Evolutionary conservation across 2,113 vertebrate genomes (phyloP).

Genomic region (Catharus minimus): DNA sequence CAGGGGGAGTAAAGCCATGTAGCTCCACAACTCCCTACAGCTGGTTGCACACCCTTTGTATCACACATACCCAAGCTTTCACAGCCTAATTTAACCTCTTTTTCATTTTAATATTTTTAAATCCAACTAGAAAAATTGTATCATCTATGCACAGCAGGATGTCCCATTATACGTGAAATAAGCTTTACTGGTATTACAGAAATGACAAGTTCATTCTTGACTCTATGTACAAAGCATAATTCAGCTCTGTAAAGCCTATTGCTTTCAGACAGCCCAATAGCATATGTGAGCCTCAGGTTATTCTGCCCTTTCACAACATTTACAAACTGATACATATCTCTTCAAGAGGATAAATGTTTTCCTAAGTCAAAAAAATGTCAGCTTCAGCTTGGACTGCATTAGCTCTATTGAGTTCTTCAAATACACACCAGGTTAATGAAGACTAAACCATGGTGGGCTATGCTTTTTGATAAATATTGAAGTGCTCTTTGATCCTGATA

Average conservation of each 20-base stretch:
- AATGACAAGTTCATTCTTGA: slow-evolving; percentile 70
- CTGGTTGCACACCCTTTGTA: not conserved
- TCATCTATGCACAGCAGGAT: slow-evolving; percentile 52
- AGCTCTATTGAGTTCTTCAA: slow-evolving; percentile 73
- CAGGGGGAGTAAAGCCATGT: not conserved
- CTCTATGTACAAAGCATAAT: slow-evolving; percentile 46
- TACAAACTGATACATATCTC: slow-evolving; percentile 77
- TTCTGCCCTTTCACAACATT: slow-evolving; percentile 75
- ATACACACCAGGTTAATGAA: slow-evolving; percentile 76
- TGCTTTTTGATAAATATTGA: slow-evolving; percentile 74
- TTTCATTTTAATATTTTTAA: slow-evolving; percentile 68
- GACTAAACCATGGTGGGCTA: slow-evolving; percentile 67
- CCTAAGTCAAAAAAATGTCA: slow-evolving; percentile 69
- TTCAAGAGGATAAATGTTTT: slow-evolving; percentile 74
- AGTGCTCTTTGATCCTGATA: slow-evolving; percentile 77
- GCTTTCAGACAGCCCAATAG: slow-evolving; percentile 46
- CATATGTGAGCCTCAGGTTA: slow-evolving; percentile 70
- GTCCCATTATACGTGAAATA: slow-evolving; percentile 58
- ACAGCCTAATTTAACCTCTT: slow-evolving; percentile 21
- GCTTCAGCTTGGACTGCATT: slow-evolving; percentile 62
- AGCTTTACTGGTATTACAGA: slow-evolving; percentile 60
- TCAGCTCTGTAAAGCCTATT: slow-evolving; percentile 26
- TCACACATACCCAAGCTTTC: slow-evolving; percentile 15
- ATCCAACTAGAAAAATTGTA: slow-evolving; percentile 60
- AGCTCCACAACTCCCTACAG: slow-evolving; percentile 45